These are phyloP conservation scores for Catotricha subobsoleta DNA, from an alignment of 2,888 invertebrate genomes.

Conservation along the genomic window DNA sequence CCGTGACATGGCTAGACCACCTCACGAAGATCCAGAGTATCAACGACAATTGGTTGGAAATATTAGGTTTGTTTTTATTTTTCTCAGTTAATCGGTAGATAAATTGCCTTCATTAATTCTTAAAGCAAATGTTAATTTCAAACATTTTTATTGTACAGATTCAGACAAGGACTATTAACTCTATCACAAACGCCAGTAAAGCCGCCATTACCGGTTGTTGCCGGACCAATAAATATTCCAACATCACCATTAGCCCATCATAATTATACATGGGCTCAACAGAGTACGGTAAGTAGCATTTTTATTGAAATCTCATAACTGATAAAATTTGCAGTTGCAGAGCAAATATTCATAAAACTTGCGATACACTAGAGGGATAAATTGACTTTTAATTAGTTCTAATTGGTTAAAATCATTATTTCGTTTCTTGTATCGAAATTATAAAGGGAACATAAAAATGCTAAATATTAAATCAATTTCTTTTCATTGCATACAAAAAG, in stretches of 20 bases:
- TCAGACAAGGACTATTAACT: conserved; percentile 37
- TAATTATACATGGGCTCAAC: conserved; percentile 26
- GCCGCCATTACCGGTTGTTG: conserved; percentile 7
- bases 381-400: not conserved
- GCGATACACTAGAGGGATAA: no score
- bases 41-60: conserved; percentile 62
- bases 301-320: no score
- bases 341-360: no score
- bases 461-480: not conserved
- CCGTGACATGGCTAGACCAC: conserved; percentile 87
- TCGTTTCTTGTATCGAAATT: not conserved
- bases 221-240: conserved; percentile 22
- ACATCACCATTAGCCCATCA: conserved; percentile 28
- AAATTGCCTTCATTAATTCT: not conserved
- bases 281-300: conserved; percentile 16
- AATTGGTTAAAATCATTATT: not conserved
- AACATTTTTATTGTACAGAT: conserved; percentile 1
- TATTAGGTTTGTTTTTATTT: conserved; percentile 33
- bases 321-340: no score
- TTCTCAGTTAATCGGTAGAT: conserved; percentile 6
- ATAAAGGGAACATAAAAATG: no score
- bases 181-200: conserved; percentile 18
- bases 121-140: not conserved
- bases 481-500: conserved; percentile 13
- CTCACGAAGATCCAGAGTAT: conserved; percentile 86